A percentile compares a stretch with the other conserved stretches of the same genome.
Conservation (phyloP, 2,113 vertebrate genomes). For the Lepisosteus oculatus region DNA sequence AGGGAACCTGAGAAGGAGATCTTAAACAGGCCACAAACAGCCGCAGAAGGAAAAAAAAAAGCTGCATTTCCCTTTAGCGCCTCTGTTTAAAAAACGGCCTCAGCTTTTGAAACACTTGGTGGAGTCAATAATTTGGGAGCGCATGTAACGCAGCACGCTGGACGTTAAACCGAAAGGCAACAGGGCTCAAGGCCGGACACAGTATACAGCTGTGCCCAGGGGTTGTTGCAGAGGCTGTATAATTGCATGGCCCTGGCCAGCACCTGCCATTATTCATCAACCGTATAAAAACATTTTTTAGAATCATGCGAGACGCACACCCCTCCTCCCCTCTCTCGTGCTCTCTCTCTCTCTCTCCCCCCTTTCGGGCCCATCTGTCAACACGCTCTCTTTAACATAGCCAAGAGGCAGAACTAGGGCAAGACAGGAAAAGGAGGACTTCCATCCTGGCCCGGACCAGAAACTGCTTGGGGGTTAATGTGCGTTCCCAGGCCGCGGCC, state of each 20-base stretch:
- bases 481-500: conserved; percentile 25
- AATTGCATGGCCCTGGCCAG: conserved; percentile 45
- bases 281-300: conserved; percentile 64
- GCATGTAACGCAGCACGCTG: not conserved
- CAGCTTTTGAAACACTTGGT: too few species aligned
- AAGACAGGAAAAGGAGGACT: conserved; percentile 45
- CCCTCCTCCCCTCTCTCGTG: conserved; percentile 30
- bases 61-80: too few species aligned
- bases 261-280: conserved; percentile 63
- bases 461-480: conserved; percentile 31
- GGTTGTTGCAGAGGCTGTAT: conserved; percentile 39
- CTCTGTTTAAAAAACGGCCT: too few species aligned
- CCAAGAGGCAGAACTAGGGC: conserved; percentile 31
- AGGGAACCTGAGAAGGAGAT: too few species aligned
- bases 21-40: not conserved
- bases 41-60: not conserved
- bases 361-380: conserved; percentile 61
- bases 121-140: too few species aligned
- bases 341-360: conserved; percentile 47
- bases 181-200: conserved; percentile 28
- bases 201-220: conserved; percentile 43
- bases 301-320: conserved; percentile 40
- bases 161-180: not conserved
- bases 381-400: conserved; percentile 46
- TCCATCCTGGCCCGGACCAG: conserved; percentile 48